Evolutionary conservation across 2,797 vertebrate species (phyloP), one percentile per base, ranked within the genome.

Genomic region (Pipistrellus pygmaeus): DNA sequence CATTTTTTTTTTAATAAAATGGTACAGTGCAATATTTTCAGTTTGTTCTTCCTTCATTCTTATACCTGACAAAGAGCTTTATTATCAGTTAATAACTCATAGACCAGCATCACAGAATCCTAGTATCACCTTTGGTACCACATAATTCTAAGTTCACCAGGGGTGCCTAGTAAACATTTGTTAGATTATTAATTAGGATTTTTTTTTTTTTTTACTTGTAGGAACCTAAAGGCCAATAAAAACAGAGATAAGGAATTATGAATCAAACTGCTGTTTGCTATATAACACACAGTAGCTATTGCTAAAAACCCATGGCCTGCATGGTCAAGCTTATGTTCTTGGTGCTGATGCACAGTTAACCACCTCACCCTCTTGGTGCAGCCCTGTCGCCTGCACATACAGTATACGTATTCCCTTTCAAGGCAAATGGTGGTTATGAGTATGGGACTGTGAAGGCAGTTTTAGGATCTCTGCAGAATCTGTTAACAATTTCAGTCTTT

Each of bases 31-130:
- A 69, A 25, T 55, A 87, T 64, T 53, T 78, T 73, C 12, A 72
- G 18, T 71, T 62, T 57, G n/a, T 86, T 80, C 41, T 53, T 82
- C 44, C 8, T 92, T 95, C 25, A 17, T 84, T 94, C 38, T 83
- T 46, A 86, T 80, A 27, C 12, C 20, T 27, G 14, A 87, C 35
- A 69, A 87, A 46, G 25, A 68, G 66, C 53, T 75, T 18, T 60
- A 4, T 53, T 75, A 69, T 64, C 8, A 83, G 27, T 14, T 68
- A 57, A 64, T 76, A 23, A 35, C 17, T 91, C 51, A 51, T 35
- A 71, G 94, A 69, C 5, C 76, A 69, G 20, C 27, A 64, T 62
- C 30, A 23, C 38, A 85, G 27, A 64, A 71, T 91, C 41, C 15
- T 93, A 17, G 20, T 13, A 25, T 80, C 57, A 69, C 15, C 4